Base-by-base conservation (phyloP, 1,140 invertebrate species). In the Drosophila insularis region DNA sequence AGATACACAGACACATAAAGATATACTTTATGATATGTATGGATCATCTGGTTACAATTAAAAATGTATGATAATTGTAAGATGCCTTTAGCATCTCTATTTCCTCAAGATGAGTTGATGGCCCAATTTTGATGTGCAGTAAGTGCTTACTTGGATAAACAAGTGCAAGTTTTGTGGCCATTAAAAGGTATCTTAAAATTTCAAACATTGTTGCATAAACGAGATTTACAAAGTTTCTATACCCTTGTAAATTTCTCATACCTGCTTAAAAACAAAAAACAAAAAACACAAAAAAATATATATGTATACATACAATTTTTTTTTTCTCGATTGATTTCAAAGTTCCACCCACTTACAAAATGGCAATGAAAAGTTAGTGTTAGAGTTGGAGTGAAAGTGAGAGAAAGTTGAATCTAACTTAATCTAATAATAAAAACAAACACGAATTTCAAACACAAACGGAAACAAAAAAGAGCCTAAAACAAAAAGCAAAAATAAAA, bases 291-390 rank as follows among this genome's bases (percentile, higher is more conserved):
- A 27, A 27, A 27, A 27, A 27, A 27, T 0, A 27, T 3, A 27
- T 1, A 35, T 11, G 0, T 37, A 4, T 4, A 4, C 11, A 11
- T 4, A 13, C 10, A 37, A 3, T 37, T 10, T 37, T 35, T 35
- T 35, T 10, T 35, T 35, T 35, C 10, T 35, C 10, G 10, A 10
- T 35, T 35, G 7, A 35, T 11, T 35, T 35, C 10, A 56, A 56
- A 56, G n/a, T 56, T 32, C 4, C 13, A 27, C 17, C 10, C 27
- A 37, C 54, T 27, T 5, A 72, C 55, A 27, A 74, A 58, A 56
- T 62, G 40, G 50, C 14, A 65, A 62, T 50, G 27, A 59, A 65
- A 78, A 40, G 61, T 32, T 62, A n/a, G 58, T 43, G 40, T 27
- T 27, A 54, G 63, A 46, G 17, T 17, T 5, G n/a, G 13, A 5